Conservation (phyloP, 2,888 invertebrate genomes). For the Sphecodes monilicornis region DNA sequence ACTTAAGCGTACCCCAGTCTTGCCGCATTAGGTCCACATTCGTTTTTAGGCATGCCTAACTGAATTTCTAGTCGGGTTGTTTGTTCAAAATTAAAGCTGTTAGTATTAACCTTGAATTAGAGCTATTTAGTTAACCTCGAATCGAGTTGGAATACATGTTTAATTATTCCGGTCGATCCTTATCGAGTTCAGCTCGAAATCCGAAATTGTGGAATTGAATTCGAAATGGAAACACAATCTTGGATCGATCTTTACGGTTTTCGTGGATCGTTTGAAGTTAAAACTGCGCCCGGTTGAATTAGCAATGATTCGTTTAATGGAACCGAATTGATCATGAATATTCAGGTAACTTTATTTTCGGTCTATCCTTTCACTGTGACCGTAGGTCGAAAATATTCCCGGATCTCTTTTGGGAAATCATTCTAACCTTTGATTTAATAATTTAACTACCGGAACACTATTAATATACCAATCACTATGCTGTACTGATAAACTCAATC, state of each 20-base stretch:
- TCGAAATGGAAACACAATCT: neutral
- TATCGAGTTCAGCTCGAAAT: neutral
- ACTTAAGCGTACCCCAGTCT: too few species aligned
- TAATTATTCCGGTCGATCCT: neutral
- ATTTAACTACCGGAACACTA: neutral
- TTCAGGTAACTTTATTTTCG: neutral
- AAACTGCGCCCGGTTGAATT: neutral
- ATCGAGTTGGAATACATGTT: neutral
- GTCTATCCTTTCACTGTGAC: neutral
- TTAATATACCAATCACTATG: neutral
- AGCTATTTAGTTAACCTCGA: neutral
- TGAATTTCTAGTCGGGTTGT: too few species aligned
- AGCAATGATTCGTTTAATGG: neutral
- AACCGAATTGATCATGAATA: constrained; percentile 2
- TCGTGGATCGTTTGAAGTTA: neutral
- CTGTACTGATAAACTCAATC: neutral
- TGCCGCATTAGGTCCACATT: too few species aligned
- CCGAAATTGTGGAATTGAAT: neutral
- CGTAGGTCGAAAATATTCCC: neutral
- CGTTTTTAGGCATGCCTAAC: too few species aligned
- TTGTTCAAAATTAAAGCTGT: neutral
- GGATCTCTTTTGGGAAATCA: neutral
- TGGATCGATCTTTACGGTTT: neutral
- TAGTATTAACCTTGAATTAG: constrained; percentile 8
- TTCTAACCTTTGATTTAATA: neutral